Conservation (phyloP, 2,113 vertebrate genomes). For the Pseudopipra pipra region DNA sequence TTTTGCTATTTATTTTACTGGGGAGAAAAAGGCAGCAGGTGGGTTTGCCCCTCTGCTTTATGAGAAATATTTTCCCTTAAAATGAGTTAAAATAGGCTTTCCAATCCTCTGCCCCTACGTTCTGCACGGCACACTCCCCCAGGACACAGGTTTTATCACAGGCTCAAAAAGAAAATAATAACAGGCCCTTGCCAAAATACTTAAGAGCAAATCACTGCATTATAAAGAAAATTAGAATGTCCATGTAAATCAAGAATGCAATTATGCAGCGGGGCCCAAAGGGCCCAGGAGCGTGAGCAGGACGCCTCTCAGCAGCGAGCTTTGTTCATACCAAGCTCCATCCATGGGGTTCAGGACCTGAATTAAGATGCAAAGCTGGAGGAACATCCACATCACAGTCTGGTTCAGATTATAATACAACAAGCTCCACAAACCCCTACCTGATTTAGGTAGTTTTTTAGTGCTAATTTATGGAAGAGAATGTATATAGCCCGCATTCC, state of each 20-base stretch:
- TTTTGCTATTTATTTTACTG: background rate
- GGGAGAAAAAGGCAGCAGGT: background rate
- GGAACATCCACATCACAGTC: conserved; percentile 7
- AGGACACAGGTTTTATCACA: background rate
- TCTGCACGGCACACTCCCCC: background rate
- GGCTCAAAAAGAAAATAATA: conserved; percentile 11
- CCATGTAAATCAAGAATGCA: conserved; percentile 31
- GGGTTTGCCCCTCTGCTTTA: background rate
- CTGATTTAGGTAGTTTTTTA: conserved; percentile 74
- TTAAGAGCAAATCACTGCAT: background rate
- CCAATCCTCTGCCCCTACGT: background rate
- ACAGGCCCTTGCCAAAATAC: conserved; percentile 15
- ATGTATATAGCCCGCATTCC: conserved; percentile 60
- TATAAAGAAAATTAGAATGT: conserved; percentile 22
- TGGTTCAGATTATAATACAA: conserved; percentile 75
- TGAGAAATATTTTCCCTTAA: background rate
- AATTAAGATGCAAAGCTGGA: conserved; percentile 25
- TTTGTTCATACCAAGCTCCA: background rate
- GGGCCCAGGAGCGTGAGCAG: background rate
- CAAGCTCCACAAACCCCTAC: conserved; percentile 67
- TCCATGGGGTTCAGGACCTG: background rate
- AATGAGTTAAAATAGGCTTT: background rate
- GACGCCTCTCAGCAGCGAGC: background rate
- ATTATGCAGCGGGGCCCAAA: background rate
- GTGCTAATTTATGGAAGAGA: conserved; percentile 72